Evolutionary conservation across 2,113 vertebrate species (phyloP).

Genomic region (Capreolus pygargus): DNA sequence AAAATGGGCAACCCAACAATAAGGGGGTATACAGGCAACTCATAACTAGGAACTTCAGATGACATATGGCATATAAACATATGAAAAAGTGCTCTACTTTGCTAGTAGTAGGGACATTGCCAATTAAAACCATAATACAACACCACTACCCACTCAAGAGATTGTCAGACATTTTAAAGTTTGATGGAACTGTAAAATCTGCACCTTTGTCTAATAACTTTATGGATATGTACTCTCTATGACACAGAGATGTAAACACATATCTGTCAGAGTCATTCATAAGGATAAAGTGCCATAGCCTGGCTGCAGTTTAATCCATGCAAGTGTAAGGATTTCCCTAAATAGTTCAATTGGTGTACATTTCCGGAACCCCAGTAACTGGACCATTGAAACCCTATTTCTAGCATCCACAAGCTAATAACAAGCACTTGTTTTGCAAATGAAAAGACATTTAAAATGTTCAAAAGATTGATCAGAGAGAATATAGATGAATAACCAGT

Average conservation of each 20-base stretch:
- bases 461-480: not conserved
- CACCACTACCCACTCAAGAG: not conserved
- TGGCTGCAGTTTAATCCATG: not conserved
- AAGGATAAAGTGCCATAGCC: not conserved
- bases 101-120: not conserved
- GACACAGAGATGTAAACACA: not conserved
- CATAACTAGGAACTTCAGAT: not conserved
- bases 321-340: not conserved
- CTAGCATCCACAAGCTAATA: not conserved
- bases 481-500: not conserved
- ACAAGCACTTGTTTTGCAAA: not conserved
- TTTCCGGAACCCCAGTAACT: not conserved
- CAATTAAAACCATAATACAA: not conserved
- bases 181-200: not conserved
- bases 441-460: not conserved
- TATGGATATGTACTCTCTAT: not conserved
- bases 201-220: not conserved
- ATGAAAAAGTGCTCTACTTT: not conserved
- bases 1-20: not conserved
- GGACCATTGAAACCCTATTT: not conserved
- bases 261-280: not conserved
- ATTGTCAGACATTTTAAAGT: not conserved
- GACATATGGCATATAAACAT: not conserved
- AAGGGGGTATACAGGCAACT: not conserved
- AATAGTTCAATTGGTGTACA: not conserved